Percentiles rank a stretch among this genome's conserved stretches.
Evolutionary conservation across 2,797 vertebrate genomes (phyloP).

Genomic region (Anomalospiza imberbis): DNA sequence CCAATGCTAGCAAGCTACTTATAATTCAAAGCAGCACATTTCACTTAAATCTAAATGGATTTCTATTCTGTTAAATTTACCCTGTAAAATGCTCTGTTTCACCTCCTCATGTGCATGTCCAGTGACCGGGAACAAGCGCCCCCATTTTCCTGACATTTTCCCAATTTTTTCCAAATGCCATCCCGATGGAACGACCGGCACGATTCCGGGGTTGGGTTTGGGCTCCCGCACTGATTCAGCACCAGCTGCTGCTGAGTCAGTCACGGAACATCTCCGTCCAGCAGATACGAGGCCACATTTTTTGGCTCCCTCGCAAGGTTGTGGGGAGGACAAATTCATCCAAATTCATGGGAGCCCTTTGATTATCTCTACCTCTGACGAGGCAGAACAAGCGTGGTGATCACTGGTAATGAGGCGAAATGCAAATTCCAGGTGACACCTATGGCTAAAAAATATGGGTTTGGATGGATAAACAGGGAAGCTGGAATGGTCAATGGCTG

Average conservation of each 20-base stretch:
- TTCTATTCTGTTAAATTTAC: too few species aligned
- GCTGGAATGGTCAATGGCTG: conserved; percentile 17
- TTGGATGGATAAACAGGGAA: not conserved
- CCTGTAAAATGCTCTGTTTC: too few species aligned
- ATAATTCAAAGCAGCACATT: too few species aligned
- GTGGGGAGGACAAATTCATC: conserved; percentile 16
- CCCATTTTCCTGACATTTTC: not conserved
- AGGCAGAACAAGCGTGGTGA: not conserved
- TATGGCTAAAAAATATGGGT: conserved; percentile 23
- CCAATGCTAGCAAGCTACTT: too few species aligned
- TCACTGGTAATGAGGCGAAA: conserved; percentile 35
- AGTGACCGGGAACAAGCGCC: rapidly evolving
- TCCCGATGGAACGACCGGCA: not conserved
- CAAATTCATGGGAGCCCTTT: conserved; percentile 28
- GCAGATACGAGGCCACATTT: not conserved
- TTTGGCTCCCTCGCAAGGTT: not conserved
- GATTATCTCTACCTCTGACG: conserved; percentile 47
- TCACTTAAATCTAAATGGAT: too few species aligned
- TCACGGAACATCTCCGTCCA: not conserved
- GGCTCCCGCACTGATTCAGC: not conserved
- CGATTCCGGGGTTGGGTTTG: not conserved
- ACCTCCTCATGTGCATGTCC: rapidly evolving
- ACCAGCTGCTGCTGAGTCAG: conserved; percentile 12
- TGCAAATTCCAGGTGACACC: conserved; percentile 30
- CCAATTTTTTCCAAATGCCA: not conserved